Conservation (phyloP, 2,113 vertebrate genomes). For the Equus quagga region DNA sequence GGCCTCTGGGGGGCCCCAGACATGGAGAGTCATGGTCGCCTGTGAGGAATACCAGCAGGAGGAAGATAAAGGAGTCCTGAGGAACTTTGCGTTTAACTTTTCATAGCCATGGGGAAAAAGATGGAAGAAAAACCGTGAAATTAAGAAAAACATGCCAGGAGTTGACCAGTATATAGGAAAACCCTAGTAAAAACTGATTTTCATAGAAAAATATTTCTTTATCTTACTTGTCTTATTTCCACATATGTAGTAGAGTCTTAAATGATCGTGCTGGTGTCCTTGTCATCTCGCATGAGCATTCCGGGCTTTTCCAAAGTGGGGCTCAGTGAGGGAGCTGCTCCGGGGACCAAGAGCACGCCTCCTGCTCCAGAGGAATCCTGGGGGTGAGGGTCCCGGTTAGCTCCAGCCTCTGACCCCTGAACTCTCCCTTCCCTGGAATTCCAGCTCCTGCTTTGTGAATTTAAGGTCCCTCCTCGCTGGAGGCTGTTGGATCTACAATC, state of each 20-base stretch:
- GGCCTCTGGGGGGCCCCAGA: not conserved
- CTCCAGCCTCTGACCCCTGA: not conserved
- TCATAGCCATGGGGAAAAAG: not conserved
- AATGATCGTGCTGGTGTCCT: not conserved
- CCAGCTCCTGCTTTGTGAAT: not conserved
- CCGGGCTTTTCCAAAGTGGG: not conserved
- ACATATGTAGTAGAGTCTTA: not conserved
- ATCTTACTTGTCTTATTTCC: not conserved
- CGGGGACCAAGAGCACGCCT: not conserved
- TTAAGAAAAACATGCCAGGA: not conserved
- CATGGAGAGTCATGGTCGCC: rapidly evolving
- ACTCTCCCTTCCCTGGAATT: not conserved
- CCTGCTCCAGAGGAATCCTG: not conserved
- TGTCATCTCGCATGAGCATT: rapidly evolving
- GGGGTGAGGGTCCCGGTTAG: not conserved
- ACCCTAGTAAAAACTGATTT: not conserved
- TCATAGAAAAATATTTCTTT: not conserved
- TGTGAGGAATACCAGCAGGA: not conserved
- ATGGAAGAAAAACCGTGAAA: no score
- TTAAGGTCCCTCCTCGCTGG: no score
- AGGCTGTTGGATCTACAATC: no score
- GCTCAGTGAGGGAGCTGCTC: not conserved
- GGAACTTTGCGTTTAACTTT: not conserved
- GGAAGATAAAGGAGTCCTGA: not conserved
- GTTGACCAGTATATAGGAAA: rapidly evolving